Evolutionary conservation across 35 echinoderm and acorn worm genomes (phyloP), one percentile per base, ranked within the genome.

Genomic region (Chiridota heheva): DNA sequence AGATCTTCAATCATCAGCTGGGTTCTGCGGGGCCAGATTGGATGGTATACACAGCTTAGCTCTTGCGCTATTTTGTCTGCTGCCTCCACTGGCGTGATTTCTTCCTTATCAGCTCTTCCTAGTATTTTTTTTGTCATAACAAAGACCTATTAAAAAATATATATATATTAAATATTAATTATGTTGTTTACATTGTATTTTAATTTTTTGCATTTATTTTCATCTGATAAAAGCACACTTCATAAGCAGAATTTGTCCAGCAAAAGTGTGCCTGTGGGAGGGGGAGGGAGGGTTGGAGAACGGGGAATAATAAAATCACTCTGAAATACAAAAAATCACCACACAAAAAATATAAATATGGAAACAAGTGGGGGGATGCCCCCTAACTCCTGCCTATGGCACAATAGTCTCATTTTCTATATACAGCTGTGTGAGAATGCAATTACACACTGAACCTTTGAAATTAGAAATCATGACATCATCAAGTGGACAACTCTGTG

Each of bases 11-110:
- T 93, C 31, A 93, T 93, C 27, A 87, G 84, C 60, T 87, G 78
- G 43, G 70, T 83, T 60, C 90, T 46, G 4, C 70, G 67, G 18
- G 90, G 90, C 90, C 90, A 93, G 17, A 93, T 56, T 22, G 84
- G 90, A 65, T 93, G 90, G 24, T 69, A 32, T 24, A 84, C 78
- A 32, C 55, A 27, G 45, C 90, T 93, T 27, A 93, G 85, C 10
- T 78, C 80, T 75, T 93, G 78, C 13, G 90, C 90, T 63, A 93
- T 93, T 15, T 39, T 45, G 46, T 93, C 88, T 58, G 84, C 90
- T 67, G 90, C 90, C 40, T 93, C 84, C 6, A 87, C 77, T 5
- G 90, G 77, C 5, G 84, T 93, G 62, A 93, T 93, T 42, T 86
- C 72, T 24, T 93, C 90, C 10, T 82, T 44, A 15, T 63, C 60